Evolutionary conservation across 2,113 vertebrate genomes (phyloP), one percentile per base, ranked within the genome.

Genomic region (Brachyistius frenatus): DNA sequence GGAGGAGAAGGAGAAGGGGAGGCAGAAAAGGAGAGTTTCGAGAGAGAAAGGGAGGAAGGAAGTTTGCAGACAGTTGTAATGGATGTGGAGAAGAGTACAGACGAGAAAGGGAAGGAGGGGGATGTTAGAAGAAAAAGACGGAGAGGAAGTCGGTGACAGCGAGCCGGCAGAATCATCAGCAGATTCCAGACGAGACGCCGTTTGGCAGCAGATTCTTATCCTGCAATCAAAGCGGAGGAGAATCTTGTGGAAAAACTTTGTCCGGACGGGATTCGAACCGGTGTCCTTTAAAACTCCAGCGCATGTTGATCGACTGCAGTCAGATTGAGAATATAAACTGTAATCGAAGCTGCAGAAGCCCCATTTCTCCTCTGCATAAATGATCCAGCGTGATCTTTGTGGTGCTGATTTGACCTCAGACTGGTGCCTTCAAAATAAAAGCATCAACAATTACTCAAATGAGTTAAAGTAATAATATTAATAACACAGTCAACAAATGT

Each of bases 11-110:
- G 23, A 23, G 23, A 23, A 15, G 23, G 31, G 11, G 64, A 37
- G 10, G 9, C 23, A 5, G 5, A 31, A 66, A 68, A 60, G 32
- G 33, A 30, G 54, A 61, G 33, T 23, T 23, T 58, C 13, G 39
- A 30, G 23, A 71, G 57, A 84, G 66, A 62, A 76, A 78, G 55
- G 35, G 58, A 71, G 73, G 84, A 81, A 87, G 81, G 64, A 85
- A 76, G 55, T 41, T 62, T 10, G 53, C 62, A 72, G 71, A 72
- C 61, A 50, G 57, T 9, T 7, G 14, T 41, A 70, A 60, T 47
- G 33, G 41, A 78, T 57, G 61, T 41, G 9, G 39, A 62, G 46
- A 50, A 14, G 61, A 41, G 61, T 1, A 23, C 37, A 57, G 63
- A n/a, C n/a, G 7, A 2, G 11, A 46, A 46, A 50, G 10, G 50